Evolutionary conservation across 2,113 vertebrate species (phyloP), one percentile per base, ranked within the genome.

Genomic region (Genyomyrus donnyi): DNA sequence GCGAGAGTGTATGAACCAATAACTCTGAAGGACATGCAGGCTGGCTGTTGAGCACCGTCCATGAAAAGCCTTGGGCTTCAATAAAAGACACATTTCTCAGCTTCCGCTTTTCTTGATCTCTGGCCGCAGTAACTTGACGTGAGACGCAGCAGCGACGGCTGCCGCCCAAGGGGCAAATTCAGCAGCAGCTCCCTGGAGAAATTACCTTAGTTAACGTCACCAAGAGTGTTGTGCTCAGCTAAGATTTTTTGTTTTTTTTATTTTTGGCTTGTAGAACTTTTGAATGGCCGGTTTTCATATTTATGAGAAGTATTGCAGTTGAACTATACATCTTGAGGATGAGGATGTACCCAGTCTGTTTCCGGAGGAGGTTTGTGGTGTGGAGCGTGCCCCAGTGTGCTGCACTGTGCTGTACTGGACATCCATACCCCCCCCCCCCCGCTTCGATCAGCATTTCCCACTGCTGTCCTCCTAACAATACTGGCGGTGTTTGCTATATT

Each of bases 261-360:
- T 86, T 46, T 93, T 93, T 93, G 94, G 94, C 94, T 95, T 95
- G 93, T 95, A 94, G 93, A 92, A 94, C 77, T 92, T 94, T 92
- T 88, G 90, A 91, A 91, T 77, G 74, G 74, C 74, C 5, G 13
- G 88, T 90, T 91, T 93, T 93, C 94, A 93, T 97, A 96, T 97
- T 97, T 96, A 96, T 96, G 95, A 95, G 94, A 95, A 94, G 92
- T 93, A 95, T 96, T 96, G 95, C 95, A 94, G 94, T 95, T 94
- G 89, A 95, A 92, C 91, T 93, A 93, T 88, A 93, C 94, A 94
- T 92, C 94, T 94, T 92, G 93, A 94, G 92, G 83, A 94, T 85
- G 62, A 90, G 89, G 91, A 90, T 86, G 89, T 85, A n/a, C 35
- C 91, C 87, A 46, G 92, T 93, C 91, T 83, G 93, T 93, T 90